A percentile compares a stretch with the other conserved stretches of the same genome.
Conservation (phyloP, 1,140 invertebrate species). For the Popillia japonica region DNA sequence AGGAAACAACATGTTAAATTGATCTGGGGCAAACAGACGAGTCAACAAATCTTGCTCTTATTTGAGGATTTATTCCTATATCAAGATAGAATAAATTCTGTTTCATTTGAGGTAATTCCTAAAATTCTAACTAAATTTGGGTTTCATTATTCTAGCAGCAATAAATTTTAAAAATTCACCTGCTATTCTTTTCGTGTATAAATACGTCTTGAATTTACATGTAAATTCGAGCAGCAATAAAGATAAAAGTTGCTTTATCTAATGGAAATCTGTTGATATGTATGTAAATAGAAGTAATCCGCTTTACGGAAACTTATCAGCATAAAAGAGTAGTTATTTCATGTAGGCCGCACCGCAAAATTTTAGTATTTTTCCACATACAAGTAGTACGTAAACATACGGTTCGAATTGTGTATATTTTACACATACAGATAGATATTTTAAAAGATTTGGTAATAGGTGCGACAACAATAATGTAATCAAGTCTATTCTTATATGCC, state of each 20-base stretch:
- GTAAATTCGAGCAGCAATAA: background rate
- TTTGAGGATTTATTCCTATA: too few species aligned
- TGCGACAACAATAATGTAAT: slow-evolving; percentile 4
- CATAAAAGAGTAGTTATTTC: slow-evolving; percentile 1
- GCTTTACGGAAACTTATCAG: background rate
- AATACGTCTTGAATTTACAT: background rate
- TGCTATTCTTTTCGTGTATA: background rate
- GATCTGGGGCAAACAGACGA: background rate
- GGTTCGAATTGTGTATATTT: background rate
- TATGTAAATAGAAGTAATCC: background rate
- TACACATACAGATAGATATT: slow-evolving; percentile 3
- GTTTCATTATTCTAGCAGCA: too few species aligned
- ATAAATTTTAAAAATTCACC: too few species aligned
- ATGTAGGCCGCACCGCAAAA: background rate
- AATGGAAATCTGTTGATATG: slow-evolving; percentile 11
- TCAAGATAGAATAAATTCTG: too few species aligned
- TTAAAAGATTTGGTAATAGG: slow-evolving; percentile 5
- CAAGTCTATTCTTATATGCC: background rate
- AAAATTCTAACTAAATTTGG: too few species aligned
- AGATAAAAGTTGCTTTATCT: background rate
- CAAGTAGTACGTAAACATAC: background rate
- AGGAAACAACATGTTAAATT: background rate
- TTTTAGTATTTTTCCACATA: background rate
- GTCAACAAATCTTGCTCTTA: too few species aligned
- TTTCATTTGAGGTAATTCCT: too few species aligned